phyloP scores from a whole-genome alignment of 1,140 invertebrate species.

The Nephila pilipes region DNA sequence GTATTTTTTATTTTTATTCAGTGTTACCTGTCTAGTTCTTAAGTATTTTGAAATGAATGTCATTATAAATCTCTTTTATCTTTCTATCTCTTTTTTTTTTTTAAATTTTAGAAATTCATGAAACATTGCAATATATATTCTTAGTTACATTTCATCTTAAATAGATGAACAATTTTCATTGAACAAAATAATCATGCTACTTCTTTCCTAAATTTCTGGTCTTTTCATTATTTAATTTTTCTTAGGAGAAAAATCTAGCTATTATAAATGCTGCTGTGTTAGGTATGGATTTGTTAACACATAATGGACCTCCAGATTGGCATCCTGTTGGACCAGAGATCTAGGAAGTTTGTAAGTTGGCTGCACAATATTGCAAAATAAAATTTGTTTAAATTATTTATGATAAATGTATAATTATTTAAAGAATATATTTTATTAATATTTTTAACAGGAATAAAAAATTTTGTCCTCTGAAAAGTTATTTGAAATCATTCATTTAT shows the following conservation, averaged over 20 bases:
- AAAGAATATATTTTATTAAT: no score
- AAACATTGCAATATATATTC: not conserved
- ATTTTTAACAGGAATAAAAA: no score
- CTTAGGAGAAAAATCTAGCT: conserved; percentile 87
- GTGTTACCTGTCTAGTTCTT: no score
- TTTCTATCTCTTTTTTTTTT: no score
- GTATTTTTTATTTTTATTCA: no score
- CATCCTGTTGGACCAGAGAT: conserved; percentile 89
- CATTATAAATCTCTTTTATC: no score
- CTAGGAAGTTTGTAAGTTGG: conserved; percentile 83
- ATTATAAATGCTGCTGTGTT: conserved; percentile 91
- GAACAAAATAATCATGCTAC: not conserved
- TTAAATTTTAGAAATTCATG: not conserved
- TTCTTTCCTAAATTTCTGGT: not conserved
- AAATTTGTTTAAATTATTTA: not conserved
- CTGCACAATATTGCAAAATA: conserved; percentile 81
- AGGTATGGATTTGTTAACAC: conserved; percentile 91
- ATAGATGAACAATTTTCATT: not conserved
- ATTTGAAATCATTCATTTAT: no score
- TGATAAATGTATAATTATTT: no score
- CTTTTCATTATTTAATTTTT: conserved; percentile 77
- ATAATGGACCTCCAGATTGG: conserved; percentile 86
- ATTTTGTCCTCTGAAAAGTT: no score
- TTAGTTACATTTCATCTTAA: no score
- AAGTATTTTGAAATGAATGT: no score